Conservation (phyloP, 2,888 invertebrate genomes). For the Agonopterix subpropinquella region DNA sequence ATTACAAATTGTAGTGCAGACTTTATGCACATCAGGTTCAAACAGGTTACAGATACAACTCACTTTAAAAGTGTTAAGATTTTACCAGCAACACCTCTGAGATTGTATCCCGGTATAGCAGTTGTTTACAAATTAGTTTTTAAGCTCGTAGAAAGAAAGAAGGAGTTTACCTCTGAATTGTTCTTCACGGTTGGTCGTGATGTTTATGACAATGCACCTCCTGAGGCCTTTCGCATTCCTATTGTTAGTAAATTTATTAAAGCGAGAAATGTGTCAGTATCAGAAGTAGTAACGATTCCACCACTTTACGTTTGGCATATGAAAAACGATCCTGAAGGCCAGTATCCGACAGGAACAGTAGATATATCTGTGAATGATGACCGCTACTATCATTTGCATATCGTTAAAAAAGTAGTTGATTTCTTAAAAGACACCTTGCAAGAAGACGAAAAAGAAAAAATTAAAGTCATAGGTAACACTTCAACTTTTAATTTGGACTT, state of each 20-base stretch:
- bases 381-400: slow-evolving; percentile 18
- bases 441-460: too few species aligned
- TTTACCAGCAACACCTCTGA: slow-evolving; percentile 33
- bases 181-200: slow-evolving; percentile 43
- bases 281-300: slow-evolving; percentile 35
- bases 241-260: slow-evolving; percentile 26
- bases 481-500: too few species aligned
- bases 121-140: slow-evolving; percentile 35
- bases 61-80: slow-evolving; percentile 34
- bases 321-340: background rate
- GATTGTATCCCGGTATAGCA: slow-evolving; percentile 47
- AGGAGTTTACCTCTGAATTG: slow-evolving; percentile 33
- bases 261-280: slow-evolving; percentile 23
- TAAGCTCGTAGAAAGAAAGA: slow-evolving; percentile 24
- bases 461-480: too few species aligned
- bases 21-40: slow-evolving; percentile 37
- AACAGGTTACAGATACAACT: slow-evolving; percentile 29
- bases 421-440: slow-evolving; percentile 5
- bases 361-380: slow-evolving; percentile 18
- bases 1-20: slow-evolving; percentile 37
- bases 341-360: slow-evolving; percentile 18
- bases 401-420: slow-evolving; percentile 19
- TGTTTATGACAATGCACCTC: slow-evolving; percentile 17
- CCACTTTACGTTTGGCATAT: slow-evolving; percentile 52
- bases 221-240: slow-evolving; percentile 39